Percentiles rank a stretch among this genome's conserved stretches.
Evolutionary conservation across 2,113 vertebrate species (phyloP).

Genomic region (Cygnus atratus): DNA sequence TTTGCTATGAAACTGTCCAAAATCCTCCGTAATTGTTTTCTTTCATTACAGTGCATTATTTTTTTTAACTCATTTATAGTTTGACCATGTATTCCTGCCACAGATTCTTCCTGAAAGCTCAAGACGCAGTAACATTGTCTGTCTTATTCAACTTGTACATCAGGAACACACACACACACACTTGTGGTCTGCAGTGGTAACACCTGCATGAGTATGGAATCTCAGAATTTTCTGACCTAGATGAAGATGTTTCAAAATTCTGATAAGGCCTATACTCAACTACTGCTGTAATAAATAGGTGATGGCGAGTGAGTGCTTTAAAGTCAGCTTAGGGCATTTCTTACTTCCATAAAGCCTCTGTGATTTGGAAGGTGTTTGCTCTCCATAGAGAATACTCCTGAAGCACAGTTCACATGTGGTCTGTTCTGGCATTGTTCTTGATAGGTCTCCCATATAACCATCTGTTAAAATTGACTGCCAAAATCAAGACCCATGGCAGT

Average conservation of each 20-base stretch:
- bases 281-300: background rate
- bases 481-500: conserved; percentile 37
- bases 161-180: background rate
- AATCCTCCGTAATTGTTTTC: background rate
- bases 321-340: background rate
- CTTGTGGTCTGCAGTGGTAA: background rate
- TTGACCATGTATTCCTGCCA: fast-evolving
- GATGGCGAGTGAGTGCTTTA: background rate
- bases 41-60: background rate
- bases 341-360: background rate
- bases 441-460: conserved; percentile 2
- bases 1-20: background rate
- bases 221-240: background rate
- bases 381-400: background rate
- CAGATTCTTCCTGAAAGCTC: background rate
- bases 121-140: background rate
- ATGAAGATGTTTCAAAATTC: background rate
- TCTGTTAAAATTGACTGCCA: conserved; percentile 53
- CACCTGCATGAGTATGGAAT: background rate
- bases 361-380: background rate
- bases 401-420: conserved; percentile 48
- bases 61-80: background rate
- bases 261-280: background rate
- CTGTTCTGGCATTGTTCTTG: conserved; percentile 54
- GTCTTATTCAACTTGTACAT: background rate